Percentiles rank a stretch among this genome's conserved stretches.
Evolutionary conservation across 2,888 invertebrate species (phyloP).

Genomic region (Stenichneumon culpator): DNA sequence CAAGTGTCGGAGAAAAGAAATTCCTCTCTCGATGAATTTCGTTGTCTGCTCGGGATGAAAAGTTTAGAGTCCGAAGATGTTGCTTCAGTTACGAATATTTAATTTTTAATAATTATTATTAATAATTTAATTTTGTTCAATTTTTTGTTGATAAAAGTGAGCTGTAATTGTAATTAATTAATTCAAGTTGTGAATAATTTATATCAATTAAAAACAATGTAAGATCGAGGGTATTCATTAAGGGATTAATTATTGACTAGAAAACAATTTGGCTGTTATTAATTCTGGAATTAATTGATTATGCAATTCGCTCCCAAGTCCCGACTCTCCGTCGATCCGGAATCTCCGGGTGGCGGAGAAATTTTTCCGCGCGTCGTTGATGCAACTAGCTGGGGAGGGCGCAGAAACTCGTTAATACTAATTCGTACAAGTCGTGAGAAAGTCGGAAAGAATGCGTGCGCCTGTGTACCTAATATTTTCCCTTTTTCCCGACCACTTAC

Average conservation of each 20-base stretch:
- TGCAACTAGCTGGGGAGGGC: neutral
- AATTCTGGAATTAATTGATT: neutral
- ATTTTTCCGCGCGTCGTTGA: constrained; percentile 5
- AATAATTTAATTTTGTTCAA: no score
- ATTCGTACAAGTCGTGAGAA: constrained; percentile 33
- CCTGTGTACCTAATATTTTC: constrained; percentile 2
- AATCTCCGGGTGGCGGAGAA: neutral
- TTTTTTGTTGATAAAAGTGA: no score
- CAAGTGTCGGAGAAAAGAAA: neutral
- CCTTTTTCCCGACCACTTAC: constrained; percentile 28
- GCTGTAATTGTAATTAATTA: no score
- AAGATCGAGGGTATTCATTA: neutral
- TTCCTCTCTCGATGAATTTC: no score
- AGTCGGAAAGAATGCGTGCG: constrained; percentile 34
- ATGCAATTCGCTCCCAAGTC: neutral
- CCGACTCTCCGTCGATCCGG: neutral
- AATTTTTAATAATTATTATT: no score
- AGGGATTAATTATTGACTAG: neutral
- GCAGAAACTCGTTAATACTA: constrained; percentile 3
- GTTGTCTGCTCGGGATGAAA: no score
- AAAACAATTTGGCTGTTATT: neutral
- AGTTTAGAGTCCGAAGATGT: no score
- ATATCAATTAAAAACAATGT: neutral
- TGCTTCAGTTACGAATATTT: no score
- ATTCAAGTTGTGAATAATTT: neutral